A percentile compares a stretch with the other conserved stretches of the same genome.
Conservation (phyloP, 2,888 invertebrate species). For the Cataglyphis albicans region DNA sequence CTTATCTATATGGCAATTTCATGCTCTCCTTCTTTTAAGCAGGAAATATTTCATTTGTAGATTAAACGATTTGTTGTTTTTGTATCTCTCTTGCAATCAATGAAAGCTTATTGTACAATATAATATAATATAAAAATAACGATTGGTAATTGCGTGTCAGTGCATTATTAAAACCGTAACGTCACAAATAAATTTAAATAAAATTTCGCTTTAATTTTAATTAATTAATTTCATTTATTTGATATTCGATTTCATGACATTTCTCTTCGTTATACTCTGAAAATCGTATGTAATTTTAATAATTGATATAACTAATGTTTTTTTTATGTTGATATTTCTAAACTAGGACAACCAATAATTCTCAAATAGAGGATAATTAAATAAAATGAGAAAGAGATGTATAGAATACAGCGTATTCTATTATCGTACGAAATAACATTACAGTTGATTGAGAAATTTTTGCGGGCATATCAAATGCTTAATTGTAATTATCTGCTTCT, state of each 20-base stretch:
- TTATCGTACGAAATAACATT: background rate
- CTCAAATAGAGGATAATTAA: background rate
- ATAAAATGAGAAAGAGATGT: background rate
- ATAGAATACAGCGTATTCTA: background rate
- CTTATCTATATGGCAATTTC: background rate
- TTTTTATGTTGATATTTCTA: background rate
- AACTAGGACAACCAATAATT: slow-evolving; percentile 9
- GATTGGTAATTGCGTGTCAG: slow-evolving; percentile 13
- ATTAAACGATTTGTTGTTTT: background rate
- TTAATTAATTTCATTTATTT: background rate
- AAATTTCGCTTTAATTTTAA: background rate
- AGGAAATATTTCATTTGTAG: slow-evolving; percentile 18
- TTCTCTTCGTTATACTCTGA: background rate
- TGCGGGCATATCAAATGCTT: background rate
- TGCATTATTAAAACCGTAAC: background rate
- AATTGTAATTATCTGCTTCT: slow-evolving; percentile 23
- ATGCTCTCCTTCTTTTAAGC: background rate
- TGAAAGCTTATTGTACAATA: background rate
- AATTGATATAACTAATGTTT: too few relatives aligned
- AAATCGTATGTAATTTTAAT: background rate
- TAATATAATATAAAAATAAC: background rate
- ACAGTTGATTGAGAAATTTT: background rate
- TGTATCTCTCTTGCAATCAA: background rate
- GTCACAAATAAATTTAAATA: background rate
- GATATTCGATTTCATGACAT: background rate